Base-by-base conservation (phyloP, 1,140 invertebrate species). In the Metopolophium dirhodum region DNA sequence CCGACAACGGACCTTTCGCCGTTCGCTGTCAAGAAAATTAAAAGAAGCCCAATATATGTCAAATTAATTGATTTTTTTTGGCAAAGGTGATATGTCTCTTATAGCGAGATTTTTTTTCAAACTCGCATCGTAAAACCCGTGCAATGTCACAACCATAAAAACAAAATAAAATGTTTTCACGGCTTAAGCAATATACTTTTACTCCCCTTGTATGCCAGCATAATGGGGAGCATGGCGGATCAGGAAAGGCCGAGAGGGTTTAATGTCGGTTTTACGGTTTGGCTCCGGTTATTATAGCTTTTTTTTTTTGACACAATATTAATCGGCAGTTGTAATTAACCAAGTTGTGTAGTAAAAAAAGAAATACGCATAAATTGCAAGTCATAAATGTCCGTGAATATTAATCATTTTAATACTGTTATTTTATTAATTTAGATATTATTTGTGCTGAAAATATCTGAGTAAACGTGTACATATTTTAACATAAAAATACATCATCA, bases 21-120 rank as follows among this genome's bases (percentile, higher is more conserved):
- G 35, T 37, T 89, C 11, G 4, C 41, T 49, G 61, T 91, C n/a
- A 14, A 92, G 41, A 83, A 92, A 91, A 91, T 91, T 82, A 91
- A 91, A 92, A 83, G 91, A 85, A 45, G 9, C 77, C 77, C 77
- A 82, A 83, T 51, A 92, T 49, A 92, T 26, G 90, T 91, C 68
- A 51, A 49, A 83, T 83, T 92, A 92, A 92, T 92, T 92, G 47
- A 92, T 83, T 82, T 92, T 82, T 92, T 41, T 77, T 22, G n/a
- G 35, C 23, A 57, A 41, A 89, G 4, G 20, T 49, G 35, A 89
- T 54, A 57, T 89, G 22, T 57, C 22, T 89, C 22, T 89, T 51
- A 37, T 1, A 8, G 18, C 14, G 35, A 89, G 54, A 57, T 41
- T 89, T 57, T 88, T 89, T 86, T 45, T 30, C 41, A 47, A 57